These are phyloP conservation scores for Neosalanx taihuensis DNA, from an alignment of 2,797 vertebrate species.

Conservation along the genomic window DNA sequence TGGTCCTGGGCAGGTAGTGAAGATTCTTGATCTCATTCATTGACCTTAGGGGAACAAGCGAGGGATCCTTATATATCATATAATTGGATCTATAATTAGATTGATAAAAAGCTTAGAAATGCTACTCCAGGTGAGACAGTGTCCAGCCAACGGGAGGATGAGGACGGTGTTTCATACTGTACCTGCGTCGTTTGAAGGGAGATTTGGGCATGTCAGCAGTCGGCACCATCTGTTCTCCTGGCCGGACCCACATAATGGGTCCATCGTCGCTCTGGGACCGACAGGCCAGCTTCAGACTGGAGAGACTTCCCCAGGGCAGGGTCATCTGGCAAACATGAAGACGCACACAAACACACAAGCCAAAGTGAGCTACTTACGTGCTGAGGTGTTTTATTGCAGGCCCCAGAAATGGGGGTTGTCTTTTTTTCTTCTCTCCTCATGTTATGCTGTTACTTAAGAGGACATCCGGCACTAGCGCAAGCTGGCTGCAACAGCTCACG, in stretches of 20 bases:
- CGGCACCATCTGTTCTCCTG: slow-evolving; percentile 97
- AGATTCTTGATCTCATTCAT: slow-evolving; percentile 99
- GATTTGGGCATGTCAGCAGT: slow-evolving; percentile 99
- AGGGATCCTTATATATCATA: not conserved
- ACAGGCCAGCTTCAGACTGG: slow-evolving; percentile 91
- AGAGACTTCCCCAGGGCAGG: slow-evolving; percentile 93
- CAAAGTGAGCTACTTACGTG: not conserved
- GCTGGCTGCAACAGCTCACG: too few species aligned
- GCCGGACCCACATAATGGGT: slow-evolving; percentile 98
- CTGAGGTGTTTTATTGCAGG: too few species aligned
- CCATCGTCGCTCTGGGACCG: slow-evolving; percentile 96
- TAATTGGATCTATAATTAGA: not conserved
- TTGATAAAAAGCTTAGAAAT: not conserved
- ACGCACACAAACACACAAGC: slow-evolving; percentile 7
- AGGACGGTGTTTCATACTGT: slow-evolving; percentile 23
- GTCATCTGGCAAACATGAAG: slow-evolving; percentile 80
- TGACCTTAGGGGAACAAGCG: slow-evolving; percentile 71
- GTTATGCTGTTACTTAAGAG: too few species aligned
- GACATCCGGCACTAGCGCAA: too few species aligned
- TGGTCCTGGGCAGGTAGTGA: slow-evolving; percentile 94
- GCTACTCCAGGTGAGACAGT: too few species aligned
- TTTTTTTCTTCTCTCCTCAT: too few species aligned
- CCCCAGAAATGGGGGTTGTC: too few species aligned
- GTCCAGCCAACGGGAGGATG: not conserved
- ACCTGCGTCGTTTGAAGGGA: slow-evolving; percentile 96